Evolutionary conservation across 2,113 vertebrate species (phyloP), one percentile per base, ranked within the genome.

Genomic region (Pseudois nayaur): DNA sequence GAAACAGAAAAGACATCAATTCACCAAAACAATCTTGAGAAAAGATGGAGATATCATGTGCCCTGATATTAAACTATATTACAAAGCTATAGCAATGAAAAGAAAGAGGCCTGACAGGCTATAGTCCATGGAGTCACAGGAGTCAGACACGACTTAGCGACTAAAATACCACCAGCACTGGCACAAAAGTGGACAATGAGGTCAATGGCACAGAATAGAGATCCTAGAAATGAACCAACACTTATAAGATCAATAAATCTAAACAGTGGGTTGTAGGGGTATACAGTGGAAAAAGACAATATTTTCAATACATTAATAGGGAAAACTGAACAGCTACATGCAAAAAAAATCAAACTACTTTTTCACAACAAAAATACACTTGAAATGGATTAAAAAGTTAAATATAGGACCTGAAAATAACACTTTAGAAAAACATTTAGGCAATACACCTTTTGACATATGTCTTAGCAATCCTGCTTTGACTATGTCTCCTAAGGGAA

Each of bases 81-180:
- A 33, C 29, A 19, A 50, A 79, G 45, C 45, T 79, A 19, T 31
- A 31, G 2, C 33, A 31, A 79, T 79, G 27, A 50, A 50, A 50
- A 79, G 45, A 50, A 79, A 50, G 76, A 45, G 64, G 33, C 4
- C 64, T 67, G 64, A 67, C 8, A 67, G 33, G 33, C 17, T 36
- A 21, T 10, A 67, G 33, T 36, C 16, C 33, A 36, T 67, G 64
- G 8, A 67, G 64, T 67, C 17, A 67, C 33, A 2, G 2, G 33
- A 67, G 8, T 19, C 33, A 10, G 16, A 67, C 64, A 67, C 0
- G 2, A 36, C 33, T 67, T n/a, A 67, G 16, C 0, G 0, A 67
- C 64, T 19, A n/a, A 67, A n/a, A 67, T 17, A 67, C 33, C 17
- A n/a, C 17, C 33, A n/a, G 33, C 14, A 48, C 27, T 79, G 45